Base-by-base conservation (phyloP, 2,113 vertebrate species). In the Pelobates fuscus region DNA sequence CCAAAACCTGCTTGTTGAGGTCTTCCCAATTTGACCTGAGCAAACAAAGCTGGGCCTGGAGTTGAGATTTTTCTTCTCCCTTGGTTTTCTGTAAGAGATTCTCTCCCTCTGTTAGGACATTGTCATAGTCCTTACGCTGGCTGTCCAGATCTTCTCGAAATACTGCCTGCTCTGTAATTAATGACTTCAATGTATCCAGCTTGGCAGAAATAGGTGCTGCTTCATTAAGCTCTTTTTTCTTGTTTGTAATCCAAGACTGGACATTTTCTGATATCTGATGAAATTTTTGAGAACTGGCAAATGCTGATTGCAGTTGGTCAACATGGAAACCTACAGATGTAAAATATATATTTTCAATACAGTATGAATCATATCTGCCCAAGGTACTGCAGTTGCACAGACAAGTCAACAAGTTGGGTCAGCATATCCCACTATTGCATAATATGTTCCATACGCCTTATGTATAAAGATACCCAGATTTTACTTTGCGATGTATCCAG, bases 181-280 rank as follows among this genome's bases (percentile, higher is more conserved):
- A 81, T 61, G 89, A 88, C 3, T 90, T 90, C 60, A 99, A 85
- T 62, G 70, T n/a, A 15, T 95, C 92, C 0, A 88, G 82, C 76
- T 89, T 94, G 70, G 94, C 89, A 18, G 96, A 96, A 71, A 98
- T 69, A 20, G 86, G 82, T 63, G 23, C 79, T 32, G 88, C 85
- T 60, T 85, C 85, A 5, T 72, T 84, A 78, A 94, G 91, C 23
- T 96, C 92, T 79, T 91, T 90, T 77, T 92, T 91, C 86, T 89
- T 94, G 78, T 88, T 86, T 57, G 89, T 84, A 37, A 98, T 80
- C 97, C 96, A 99, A 4, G 79, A 79, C 80, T 97, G 91, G 80
- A 98, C 95, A 81, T 98, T 94, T 86, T 92, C 94, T 27, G 94
- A 97, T 84, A 91, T 96, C 78, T 95, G 93, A 80, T 98, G 92